Evolutionary conservation across 37 sponge, comb jelly and placozoan genomes (phyloP).

Genomic region (Mnemiopsis leidyi): DNA sequence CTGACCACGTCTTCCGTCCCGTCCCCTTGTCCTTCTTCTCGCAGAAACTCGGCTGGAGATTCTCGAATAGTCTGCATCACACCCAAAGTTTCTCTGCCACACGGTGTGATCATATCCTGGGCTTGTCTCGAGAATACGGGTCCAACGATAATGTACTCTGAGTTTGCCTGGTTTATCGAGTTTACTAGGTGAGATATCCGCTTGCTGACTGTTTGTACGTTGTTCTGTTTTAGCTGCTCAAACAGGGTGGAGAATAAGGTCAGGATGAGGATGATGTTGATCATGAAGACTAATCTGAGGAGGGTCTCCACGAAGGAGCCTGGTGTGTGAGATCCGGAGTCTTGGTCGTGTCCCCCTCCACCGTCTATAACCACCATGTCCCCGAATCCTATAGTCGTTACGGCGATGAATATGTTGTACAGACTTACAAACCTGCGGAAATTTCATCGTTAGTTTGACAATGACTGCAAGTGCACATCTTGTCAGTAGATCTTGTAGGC

Average conservation of each 20-base stretch:
- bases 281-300: background rate
- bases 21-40: too few species aligned
- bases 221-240: constrained; percentile 24
- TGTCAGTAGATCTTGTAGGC: too few species aligned
- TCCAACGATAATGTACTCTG: background rate
- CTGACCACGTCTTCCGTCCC: too few species aligned
- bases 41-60: too few species aligned
- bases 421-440: background rate
- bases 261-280: background rate
- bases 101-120: too few species aligned
- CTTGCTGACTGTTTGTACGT: constrained; percentile 26
- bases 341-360: too few species aligned
- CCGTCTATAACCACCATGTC: background rate
- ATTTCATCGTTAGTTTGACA: too few species aligned
- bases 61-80: too few species aligned
- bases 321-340: background rate
- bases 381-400: constrained; percentile 24
- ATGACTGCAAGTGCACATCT: too few species aligned
- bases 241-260: constrained; percentile 20
- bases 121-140: too few species aligned
- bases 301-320: too few species aligned
- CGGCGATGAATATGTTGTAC: constrained; percentile 40
- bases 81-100: too few species aligned
- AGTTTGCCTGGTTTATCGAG: background rate
- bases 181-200: background rate